A percentile compares a stretch with the other conserved stretches of the same genome.
Evolutionary conservation across 2,113 vertebrate genomes (phyloP).

Genomic region (Heterochromis multidens): DNA sequence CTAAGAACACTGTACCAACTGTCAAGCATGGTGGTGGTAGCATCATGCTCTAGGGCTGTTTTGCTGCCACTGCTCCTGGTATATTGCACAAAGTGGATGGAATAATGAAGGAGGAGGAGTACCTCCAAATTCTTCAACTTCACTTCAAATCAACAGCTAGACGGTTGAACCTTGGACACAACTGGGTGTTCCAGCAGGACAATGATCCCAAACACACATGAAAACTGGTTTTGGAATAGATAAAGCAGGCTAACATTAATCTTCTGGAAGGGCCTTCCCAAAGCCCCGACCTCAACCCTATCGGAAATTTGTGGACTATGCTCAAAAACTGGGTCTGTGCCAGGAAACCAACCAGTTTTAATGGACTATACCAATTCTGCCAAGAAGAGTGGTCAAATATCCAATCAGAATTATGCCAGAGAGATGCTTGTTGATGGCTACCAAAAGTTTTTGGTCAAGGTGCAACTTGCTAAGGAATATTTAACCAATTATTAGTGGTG

Average conservation of each 20-base stretch:
- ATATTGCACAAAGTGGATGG: not conserved
- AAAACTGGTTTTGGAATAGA: not conserved
- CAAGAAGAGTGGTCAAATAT: not conserved
- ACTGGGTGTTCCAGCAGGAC: not conserved
- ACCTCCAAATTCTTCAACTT: not conserved
- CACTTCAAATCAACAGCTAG: not conserved
- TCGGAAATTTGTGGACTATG: too few species aligned
- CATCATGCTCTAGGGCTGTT: not conserved
- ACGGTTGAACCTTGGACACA: not conserved
- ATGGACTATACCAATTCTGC: not conserved
- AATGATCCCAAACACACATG: not conserved
- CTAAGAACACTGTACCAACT: not conserved
- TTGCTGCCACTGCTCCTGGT: not conserved
- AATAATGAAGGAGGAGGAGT: not conserved
- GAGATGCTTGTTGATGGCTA: not conserved
- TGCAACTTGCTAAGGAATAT: not conserved
- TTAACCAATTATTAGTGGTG: not conserved
- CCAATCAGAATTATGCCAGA: not conserved
- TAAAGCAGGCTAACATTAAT: not conserved
- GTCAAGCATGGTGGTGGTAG: not conserved
- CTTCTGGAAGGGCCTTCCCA: not conserved
- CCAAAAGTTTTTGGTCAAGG: not conserved
- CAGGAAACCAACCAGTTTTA: not conserved
- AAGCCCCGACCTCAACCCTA: not conserved
- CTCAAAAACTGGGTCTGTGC: too few species aligned